Evolutionary conservation across 1,140 invertebrate species (phyloP).

Genomic region (Luehdorfia chinensis): DNA sequence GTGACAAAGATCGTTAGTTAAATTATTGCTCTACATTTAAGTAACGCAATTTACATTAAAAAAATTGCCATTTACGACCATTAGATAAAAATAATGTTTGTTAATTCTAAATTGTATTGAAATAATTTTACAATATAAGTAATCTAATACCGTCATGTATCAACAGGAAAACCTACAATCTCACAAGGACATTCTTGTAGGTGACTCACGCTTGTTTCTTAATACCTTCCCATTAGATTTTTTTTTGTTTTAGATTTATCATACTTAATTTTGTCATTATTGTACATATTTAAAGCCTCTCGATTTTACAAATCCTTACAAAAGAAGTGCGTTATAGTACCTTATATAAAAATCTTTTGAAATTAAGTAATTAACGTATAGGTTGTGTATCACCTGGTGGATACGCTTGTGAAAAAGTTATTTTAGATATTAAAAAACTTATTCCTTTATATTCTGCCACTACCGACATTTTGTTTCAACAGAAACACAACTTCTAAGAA

Average conservation of each 20-base stretch:
- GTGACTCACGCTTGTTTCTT: conserved; percentile 20
- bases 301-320: background rate
- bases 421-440: too few species aligned
- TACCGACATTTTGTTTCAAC: too few species aligned
- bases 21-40: too few species aligned
- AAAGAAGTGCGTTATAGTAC: background rate
- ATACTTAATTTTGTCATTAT: conserved; percentile 15
- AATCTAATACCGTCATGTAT: background rate
- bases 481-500: too few species aligned
- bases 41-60: too few species aligned
- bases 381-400: too few species aligned
- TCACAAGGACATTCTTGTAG: conserved; percentile 9
- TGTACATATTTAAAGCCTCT: background rate
- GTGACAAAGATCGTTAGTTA: too few species aligned
- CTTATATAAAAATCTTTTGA: background rate
- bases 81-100: background rate
- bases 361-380: too few species aligned
- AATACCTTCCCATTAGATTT: conserved; percentile 10
- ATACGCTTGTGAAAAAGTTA: too few species aligned
- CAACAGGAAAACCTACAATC: conserved; percentile 12
- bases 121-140: background rate
- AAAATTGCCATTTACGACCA: too few species aligned
- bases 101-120: background rate
- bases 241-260: too few species aligned
- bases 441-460: too few species aligned